These are phyloP conservation scores for Sakesphorus luctuosus DNA, from an alignment of 2,113 vertebrate genomes.

Conservation along the genomic window DNA sequence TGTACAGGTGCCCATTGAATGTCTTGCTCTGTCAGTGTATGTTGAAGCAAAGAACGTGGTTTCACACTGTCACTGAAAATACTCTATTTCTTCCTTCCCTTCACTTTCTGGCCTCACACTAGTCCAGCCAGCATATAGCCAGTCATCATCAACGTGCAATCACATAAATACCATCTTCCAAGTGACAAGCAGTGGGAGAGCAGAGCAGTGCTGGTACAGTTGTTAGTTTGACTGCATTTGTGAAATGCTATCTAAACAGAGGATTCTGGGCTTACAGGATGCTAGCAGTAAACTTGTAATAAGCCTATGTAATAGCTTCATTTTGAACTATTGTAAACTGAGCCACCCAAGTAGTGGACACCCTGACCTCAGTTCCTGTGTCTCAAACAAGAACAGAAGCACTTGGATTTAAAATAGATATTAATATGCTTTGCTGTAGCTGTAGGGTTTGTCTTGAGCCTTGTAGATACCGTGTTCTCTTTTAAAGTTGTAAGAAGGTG, in stretches of 20 bases:
- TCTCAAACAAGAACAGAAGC: background rate
- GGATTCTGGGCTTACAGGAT: background rate
- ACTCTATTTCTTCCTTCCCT: background rate
- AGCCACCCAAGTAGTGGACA: background rate
- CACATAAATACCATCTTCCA: background rate
- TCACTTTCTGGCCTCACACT: background rate
- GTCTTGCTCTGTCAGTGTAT: background rate
- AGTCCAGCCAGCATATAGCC: background rate
- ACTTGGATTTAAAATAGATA: background rate
- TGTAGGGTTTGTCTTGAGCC: background rate
- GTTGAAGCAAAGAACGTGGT: fast-evolving
- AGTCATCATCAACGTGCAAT: background rate
- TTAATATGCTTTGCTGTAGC: background rate
- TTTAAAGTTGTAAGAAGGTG: background rate
- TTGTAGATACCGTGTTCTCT: background rate
- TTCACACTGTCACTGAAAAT: background rate
- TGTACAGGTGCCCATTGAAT: background rate
- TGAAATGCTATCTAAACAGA: background rate
- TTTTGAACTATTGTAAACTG: background rate
- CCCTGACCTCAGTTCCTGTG: background rate
- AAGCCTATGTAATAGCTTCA: background rate
- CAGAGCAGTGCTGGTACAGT: background rate
- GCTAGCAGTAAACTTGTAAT: background rate
- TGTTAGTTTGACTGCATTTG: background rate
- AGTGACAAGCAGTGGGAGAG: background rate